These are phyloP conservation scores for Phania funesta DNA, from an alignment of 2,888 invertebrate genomes.

Conservation along the genomic window DNA sequence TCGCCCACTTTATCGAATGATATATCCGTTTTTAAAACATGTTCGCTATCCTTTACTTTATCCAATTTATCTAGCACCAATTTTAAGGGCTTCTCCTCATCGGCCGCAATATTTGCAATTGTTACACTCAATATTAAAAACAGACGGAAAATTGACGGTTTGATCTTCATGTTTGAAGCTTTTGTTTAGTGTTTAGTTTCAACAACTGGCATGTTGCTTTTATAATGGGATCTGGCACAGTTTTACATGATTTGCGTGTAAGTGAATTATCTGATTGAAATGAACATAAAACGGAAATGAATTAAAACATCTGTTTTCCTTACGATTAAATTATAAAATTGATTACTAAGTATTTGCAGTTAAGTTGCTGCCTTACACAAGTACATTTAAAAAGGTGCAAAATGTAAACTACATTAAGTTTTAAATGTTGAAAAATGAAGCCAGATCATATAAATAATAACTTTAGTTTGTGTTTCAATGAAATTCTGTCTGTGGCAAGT, in stretches of 20 bases:
- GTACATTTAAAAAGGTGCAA: too few species aligned
- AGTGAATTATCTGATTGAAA: conserved; percentile 34
- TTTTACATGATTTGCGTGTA: not conserved
- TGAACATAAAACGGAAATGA: conserved; percentile 57
- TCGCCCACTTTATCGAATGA: conserved; percentile 67
- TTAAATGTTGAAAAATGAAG: too few species aligned
- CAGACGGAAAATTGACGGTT: not conserved
- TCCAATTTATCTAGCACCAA: conserved; percentile 67
- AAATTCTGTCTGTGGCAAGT: too few species aligned
- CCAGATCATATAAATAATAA: too few species aligned
- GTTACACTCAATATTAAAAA: conserved; percentile 6
- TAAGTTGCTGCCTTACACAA: too few species aligned
- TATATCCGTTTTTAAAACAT: conserved; percentile 67
- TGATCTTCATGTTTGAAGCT: conserved; percentile 15
- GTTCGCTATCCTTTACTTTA: conserved; percentile 59
- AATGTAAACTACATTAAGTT: too few species aligned
- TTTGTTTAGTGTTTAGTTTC: not conserved
- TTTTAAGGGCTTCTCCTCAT: conserved; percentile 59
- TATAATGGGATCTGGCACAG: not conserved
- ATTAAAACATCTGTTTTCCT: not conserved
- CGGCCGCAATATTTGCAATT: conserved; percentile 12
- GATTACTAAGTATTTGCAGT: not conserved
- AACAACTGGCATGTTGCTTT: not conserved
- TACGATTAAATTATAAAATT: not conserved
- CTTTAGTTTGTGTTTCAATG: too few species aligned